Conservation (phyloP, 2,113 vertebrate genomes). For the Saguinus midas region DNA sequence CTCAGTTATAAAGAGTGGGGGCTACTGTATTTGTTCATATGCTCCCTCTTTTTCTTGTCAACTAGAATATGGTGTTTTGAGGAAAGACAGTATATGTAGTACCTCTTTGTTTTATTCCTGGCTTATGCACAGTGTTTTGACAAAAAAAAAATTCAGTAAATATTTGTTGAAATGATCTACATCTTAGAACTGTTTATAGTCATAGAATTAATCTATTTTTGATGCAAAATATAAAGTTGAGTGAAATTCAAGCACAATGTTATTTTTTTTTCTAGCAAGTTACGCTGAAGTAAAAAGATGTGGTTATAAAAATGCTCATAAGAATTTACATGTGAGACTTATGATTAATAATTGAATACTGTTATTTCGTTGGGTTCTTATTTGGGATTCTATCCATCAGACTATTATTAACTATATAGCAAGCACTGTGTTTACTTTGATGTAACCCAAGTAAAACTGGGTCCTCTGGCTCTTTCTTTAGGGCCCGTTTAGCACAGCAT, state of each 20-base stretch:
- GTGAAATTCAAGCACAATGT: neutral
- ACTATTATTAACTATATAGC: neutral
- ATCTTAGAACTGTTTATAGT: neutral
- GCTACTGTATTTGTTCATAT: neutral
- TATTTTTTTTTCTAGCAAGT: neutral
- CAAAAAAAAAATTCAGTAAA: neutral
- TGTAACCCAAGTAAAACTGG: neutral
- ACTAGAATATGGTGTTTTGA: neutral
- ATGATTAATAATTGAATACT: neutral
- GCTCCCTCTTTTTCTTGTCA: neutral
- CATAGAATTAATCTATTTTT: neutral
- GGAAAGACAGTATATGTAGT: neutral
- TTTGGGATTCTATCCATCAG: neutral
- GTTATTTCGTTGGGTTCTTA: neutral
- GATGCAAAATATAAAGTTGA: neutral
- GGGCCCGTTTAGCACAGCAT: neutral
- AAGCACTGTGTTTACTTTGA: neutral
- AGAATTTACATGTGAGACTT: neutral
- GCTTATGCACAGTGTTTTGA: neutral
- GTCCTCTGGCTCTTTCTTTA: neutral
- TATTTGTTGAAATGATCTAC: neutral
- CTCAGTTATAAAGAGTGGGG: neutral
- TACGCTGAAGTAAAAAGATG: neutral
- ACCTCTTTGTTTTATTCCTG: neutral
- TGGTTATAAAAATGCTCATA: neutral